Base-by-base conservation (phyloP, 1,140 invertebrate genomes). In the Bombus affinis region DNA sequence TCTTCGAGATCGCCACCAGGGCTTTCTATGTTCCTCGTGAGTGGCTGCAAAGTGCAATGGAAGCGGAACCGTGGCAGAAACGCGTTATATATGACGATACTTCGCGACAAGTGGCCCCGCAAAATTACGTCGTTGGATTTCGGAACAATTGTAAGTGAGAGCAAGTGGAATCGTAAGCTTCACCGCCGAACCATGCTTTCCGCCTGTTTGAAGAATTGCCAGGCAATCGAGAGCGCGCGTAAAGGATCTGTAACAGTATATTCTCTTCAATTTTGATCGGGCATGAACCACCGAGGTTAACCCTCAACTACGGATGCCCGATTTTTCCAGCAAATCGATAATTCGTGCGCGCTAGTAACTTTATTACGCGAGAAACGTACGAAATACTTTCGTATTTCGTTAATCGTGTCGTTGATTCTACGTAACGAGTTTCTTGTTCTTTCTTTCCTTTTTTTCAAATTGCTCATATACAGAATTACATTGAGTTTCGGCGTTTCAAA, bases 91-190 rank as follows among this genome's bases (percentile, higher is more conserved):
- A 81, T 12, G 70, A n/a, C 13, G 57, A 82, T 82, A 82, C 39
- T 66, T 47, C 9, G 10, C 15, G 42, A 44, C 42, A 9, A 74
- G 81, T 75, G 32, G 81, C 39, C 53, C 22, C 2, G 13, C 4
- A 47, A 73, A n/a, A 47, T 53, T 53, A 81, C 10, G 44, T 68
- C 32, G 8, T 25, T 25, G n/a, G 47, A 22, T 81, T 74, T 44
- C n/a, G n/a, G 42, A 74, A 82, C 42, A 65, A 66, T 75, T 37
- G 81, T 73, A 74, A 81, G 53, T 44, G 32, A 59, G 80, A 81
- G 18, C 2, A 81, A 42, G 68, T 39, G 13, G 18, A 9, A 70
- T 37, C 35, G 37, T 13, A 39, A 22, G 18, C 32, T 35, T 15
- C 66, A 18, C 18, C n/a, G 15, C 2, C 42, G 76, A 15, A 18